phyloP scores from a whole-genome alignment of 2,113 vertebrate species.

The Arizona elegans region DNA sequence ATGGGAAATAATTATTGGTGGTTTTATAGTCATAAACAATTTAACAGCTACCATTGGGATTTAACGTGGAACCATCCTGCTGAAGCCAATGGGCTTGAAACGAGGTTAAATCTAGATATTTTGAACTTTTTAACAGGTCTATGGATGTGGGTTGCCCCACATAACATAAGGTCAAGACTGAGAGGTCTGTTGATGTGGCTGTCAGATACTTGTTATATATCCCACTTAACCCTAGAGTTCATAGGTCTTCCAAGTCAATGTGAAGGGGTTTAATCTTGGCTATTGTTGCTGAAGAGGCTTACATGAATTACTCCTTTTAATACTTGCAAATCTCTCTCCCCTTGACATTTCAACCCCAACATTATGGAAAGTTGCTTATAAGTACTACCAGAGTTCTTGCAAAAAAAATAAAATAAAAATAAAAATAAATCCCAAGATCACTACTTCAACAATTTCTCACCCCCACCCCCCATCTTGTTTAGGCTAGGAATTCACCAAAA shows the following conservation, averaged over 20 bases:
- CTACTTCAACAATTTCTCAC: background rate
- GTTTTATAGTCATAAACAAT: conserved; percentile 1
- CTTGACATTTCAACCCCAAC: conserved; percentile 15
- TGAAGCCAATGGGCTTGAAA: background rate
- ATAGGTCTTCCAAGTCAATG: conserved; percentile 65
- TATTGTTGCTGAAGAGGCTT: conserved; percentile 62
- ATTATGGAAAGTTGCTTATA: conserved; percentile 63
- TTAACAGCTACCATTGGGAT: background rate
- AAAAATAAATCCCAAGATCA: background rate
- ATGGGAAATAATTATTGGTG: background rate
- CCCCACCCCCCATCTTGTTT: background rate
- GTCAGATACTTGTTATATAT: conserved; percentile 51
- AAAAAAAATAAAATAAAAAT: background rate
- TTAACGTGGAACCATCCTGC: background rate
- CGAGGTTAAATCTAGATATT: conserved; percentile 28
- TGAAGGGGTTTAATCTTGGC: conserved; percentile 60
- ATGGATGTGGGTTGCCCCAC: conserved; percentile 34
- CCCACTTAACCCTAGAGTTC: conserved; percentile 65
- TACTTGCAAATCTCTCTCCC: conserved; percentile 64
- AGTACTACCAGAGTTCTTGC: conserved; percentile 33
- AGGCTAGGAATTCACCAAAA: background rate
- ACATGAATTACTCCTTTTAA: conserved; percentile 62
- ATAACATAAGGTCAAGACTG: conserved; percentile 28
- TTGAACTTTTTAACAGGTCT: conserved; percentile 31
- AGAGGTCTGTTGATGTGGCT: conserved; percentile 51